Conservation (phyloP, 2,113 vertebrate species). For the Chaetodon auriga region DNA sequence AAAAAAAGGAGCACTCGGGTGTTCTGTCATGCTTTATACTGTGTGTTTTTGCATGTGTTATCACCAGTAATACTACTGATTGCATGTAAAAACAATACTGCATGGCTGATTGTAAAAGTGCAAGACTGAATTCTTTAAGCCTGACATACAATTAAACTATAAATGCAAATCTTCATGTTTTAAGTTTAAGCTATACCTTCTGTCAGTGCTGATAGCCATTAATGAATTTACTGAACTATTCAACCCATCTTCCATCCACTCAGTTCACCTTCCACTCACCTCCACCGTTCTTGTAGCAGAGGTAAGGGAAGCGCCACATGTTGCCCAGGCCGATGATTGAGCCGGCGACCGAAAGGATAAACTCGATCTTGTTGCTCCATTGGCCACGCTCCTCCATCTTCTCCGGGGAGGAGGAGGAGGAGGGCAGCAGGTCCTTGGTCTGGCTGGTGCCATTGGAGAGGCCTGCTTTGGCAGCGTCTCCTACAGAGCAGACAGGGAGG, state of each 20-base stretch:
- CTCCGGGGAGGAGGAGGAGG: constrained; percentile 81
- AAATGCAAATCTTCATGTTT: neutral
- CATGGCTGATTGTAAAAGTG: neutral
- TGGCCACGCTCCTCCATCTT: constrained; percentile 89
- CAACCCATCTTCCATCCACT: neutral
- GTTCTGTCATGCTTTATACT: neutral
- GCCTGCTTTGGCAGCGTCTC: constrained; percentile 79
- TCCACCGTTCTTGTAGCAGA: constrained; percentile 97
- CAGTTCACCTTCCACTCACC: constrained; percentile 81
- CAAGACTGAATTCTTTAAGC: neutral
- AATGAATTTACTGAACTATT: neutral
- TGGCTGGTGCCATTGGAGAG: constrained; percentile 83
- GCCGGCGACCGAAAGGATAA: constrained; percentile 90
- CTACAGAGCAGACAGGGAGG: constrained; percentile 47
- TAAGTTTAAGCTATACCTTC: neutral
- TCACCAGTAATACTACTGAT: neutral
- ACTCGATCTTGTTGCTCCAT: constrained; percentile 95
- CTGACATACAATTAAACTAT: neutral
- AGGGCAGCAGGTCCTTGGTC: constrained; percentile 55
- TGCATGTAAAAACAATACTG: neutral
- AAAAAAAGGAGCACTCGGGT: neutral
- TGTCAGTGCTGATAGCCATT: neutral
- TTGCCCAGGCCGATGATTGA: constrained; percentile 95
- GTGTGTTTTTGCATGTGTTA: neutral
- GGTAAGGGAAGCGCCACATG: constrained; percentile 95